Base-by-base conservation (phyloP, 1,140 invertebrate species). In the Pantala flavescens region DNA sequence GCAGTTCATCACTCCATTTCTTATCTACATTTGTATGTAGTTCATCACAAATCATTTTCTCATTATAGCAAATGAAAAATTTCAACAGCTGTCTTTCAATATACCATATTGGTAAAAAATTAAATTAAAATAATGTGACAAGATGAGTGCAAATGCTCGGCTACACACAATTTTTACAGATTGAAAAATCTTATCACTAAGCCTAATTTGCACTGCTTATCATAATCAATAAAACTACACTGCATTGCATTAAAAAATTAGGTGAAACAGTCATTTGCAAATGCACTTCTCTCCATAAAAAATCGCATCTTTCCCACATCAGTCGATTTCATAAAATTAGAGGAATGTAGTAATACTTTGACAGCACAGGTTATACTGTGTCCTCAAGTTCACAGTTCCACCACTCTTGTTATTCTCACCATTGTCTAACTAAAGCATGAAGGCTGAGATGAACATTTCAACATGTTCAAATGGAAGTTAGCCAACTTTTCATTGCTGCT, bases 401-500 rank as follows among this genome's bases (percentile, higher is more conserved):
- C n/a, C 49, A 63, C 49, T 36, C 28, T 36, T 36, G n/a, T 63
- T 63, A 63, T 63, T 63, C n/a, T 63, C 49, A 19, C 49, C n/a
- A 21, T 21, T 7, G 49, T 63, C n/a, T 63, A 36, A 36, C 28
- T 9, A 36, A 36, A 36, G 28, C 28, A 36, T 2, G 49, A 63
- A 63, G 49, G 49, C n/a, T 63, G 49, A 63, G 16, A 63, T 63
- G 49, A 63, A 63, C n/a, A 63, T 19, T 63, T 63, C n/a, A 63
- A 36, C 28, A 36, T 36, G 28, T 36, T 36, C 28, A 36, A 36
- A 36, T 36, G 2, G 28, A 9, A 36, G 9, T 36, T 36, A 36
- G 28, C 28, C 28, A 36, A 5, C 2, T 36, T 36, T 36, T 63
- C n/a, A 21, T 63, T 63, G n/a, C 16, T 16, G 49, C 49, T 63